These are phyloP conservation scores for Taphrorychus bicolor DNA, from an alignment of 2,888 invertebrate species.

Conservation along the genomic window DNA sequence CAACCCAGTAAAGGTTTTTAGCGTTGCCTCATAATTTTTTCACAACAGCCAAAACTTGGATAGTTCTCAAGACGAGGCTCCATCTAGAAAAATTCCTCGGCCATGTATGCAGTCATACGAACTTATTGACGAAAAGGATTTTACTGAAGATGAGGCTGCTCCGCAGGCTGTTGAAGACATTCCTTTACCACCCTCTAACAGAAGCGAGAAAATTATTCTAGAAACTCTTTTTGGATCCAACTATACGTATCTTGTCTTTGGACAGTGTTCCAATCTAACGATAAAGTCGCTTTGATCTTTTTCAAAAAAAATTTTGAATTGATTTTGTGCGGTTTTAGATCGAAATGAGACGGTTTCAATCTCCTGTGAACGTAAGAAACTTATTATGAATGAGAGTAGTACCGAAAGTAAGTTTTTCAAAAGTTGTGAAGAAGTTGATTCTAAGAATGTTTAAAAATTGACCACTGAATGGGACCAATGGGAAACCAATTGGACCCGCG, in stretches of 20 bases:
- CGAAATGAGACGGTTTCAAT: neutral
- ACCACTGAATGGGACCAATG: too few species aligned
- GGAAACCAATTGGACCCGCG: too few species aligned
- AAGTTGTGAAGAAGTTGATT: too few species aligned
- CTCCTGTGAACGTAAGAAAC: too few species aligned
- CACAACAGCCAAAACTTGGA: conserved; percentile 64
- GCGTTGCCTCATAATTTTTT: conserved; percentile 55
- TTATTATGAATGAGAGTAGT: too few species aligned
- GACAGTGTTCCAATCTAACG: conserved; percentile 50
- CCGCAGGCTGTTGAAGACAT: conserved; percentile 46
- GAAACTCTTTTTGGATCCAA: conserved; percentile 53
- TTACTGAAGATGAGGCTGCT: conserved; percentile 40
- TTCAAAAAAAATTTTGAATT: conserved; percentile 50
- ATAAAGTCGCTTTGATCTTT: neutral
- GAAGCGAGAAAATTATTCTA: conserved; percentile 58
- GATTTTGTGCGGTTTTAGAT: conserved; percentile 53
- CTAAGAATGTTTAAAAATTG: too few species aligned
- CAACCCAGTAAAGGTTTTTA: neutral
- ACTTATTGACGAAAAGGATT: conserved; percentile 47
- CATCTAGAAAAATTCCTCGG: conserved; percentile 52
- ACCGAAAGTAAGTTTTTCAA: too few species aligned
- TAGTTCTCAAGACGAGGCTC: conserved; percentile 46
- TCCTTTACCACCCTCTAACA: conserved; percentile 58
- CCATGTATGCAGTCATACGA: conserved; percentile 52
- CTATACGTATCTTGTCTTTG: conserved; percentile 60